A percentile compares a stretch with the other conserved stretches of the same genome.
Conservation (phyloP, 1,140 invertebrate genomes). For the Cherax quadricarinatus region DNA sequence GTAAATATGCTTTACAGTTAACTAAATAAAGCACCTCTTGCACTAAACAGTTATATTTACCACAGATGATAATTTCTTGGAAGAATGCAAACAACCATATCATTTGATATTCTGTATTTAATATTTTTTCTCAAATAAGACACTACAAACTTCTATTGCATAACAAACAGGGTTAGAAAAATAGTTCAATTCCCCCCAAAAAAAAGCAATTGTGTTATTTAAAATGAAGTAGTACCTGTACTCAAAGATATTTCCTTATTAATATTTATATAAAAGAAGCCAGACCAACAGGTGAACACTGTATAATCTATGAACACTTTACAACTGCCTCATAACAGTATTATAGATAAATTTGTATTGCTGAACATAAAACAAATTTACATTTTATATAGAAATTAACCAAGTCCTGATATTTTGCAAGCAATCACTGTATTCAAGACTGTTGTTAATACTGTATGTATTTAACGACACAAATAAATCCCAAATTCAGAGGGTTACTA, state of each 20-base stretch:
- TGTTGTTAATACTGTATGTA: not conserved
- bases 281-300: slow-evolving; percentile 28
- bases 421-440: not conserved
- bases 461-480: too few species aligned
- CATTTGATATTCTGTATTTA: slow-evolving; percentile 40
- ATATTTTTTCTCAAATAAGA: slow-evolving; percentile 60
- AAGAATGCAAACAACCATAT: not conserved
- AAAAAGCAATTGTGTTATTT: slow-evolving; percentile 53
- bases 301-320: slow-evolving; percentile 45
- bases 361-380: not conserved
- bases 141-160: slow-evolving; percentile 64
- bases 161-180: slow-evolving; percentile 68
- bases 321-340: not conserved
- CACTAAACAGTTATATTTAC: too few species aligned
- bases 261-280: slow-evolving; percentile 34
- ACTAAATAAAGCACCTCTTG: too few species aligned
- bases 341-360: slow-evolving; percentile 22
- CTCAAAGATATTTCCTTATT: slow-evolving; percentile 4
- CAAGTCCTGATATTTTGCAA: not conserved
- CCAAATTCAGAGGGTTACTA: too few species aligned
- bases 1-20: too few species aligned
- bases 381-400: not conserved
- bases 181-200: slow-evolving; percentile 62
- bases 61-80: too few species aligned
- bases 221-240: slow-evolving; percentile 29